These are phyloP conservation scores for Forbesichthys agassizii DNA, from an alignment of 2,113 vertebrate species.

Conservation along the genomic window DNA sequence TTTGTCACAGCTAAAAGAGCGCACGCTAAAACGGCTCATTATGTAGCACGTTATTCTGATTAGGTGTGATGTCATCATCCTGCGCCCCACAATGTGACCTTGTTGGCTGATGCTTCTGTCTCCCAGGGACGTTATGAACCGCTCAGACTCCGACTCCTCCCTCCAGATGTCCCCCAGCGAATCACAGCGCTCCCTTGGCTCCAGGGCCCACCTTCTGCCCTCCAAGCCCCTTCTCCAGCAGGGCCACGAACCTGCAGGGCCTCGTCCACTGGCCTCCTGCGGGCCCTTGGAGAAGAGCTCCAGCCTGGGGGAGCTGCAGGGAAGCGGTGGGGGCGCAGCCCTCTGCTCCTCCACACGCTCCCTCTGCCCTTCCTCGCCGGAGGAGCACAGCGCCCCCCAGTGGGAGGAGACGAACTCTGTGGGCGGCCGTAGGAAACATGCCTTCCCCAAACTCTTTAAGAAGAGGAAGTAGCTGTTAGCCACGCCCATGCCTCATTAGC, in stretches of 20 bases:
- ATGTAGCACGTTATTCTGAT: constrained; percentile 18
- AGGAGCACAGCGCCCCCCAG: constrained; percentile 82
- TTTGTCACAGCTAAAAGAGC: constrained; percentile 83
- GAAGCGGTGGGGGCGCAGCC: constrained; percentile 40
- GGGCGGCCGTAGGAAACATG: constrained; percentile 84
- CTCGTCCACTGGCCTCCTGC: constrained; percentile 56
- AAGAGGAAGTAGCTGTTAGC: constrained; percentile 79
- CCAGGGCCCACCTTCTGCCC: constrained; percentile 64
- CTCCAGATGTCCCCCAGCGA: constrained; percentile 82
- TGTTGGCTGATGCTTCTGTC: constrained; percentile 3
- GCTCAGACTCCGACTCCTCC: constrained; percentile 90
- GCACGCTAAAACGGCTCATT: constrained; percentile 29
- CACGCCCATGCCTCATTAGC: too few species aligned
- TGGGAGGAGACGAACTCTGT: constrained; percentile 81
- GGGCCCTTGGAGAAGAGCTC: constrained; percentile 87
- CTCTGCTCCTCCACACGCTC: constrained; percentile 83
- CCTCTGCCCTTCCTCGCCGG: constrained; percentile 80
- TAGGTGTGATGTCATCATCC: constrained; percentile 45
- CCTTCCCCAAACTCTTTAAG: constrained; percentile 92
- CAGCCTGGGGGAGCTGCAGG: constrained; percentile 87
- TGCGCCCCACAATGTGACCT: constrained; percentile 11
- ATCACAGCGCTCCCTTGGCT: constrained; percentile 56
- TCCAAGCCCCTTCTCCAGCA: constrained; percentile 62
- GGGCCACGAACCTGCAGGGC: constrained; percentile 42
- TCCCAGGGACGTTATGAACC: constrained; percentile 83